A percentile compares a stretch with the other conserved stretches of the same genome.
Conservation (phyloP, 2,888 invertebrate species). For the Pyrrhia umbra region DNA sequence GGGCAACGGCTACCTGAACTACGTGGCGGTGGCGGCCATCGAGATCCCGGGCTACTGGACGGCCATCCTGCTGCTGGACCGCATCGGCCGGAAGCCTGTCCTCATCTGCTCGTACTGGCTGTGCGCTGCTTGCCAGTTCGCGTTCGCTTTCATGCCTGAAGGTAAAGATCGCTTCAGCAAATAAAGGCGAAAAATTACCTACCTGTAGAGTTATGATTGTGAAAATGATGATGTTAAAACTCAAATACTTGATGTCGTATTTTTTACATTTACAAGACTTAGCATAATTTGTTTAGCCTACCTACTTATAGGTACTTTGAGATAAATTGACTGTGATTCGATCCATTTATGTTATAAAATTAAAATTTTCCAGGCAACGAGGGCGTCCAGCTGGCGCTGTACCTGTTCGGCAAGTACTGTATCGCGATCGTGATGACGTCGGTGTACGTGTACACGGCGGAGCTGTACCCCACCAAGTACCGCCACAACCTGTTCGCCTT, state of each 20-base stretch:
- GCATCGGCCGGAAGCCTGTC: conserved; percentile 91
- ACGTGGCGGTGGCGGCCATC: conserved; percentile 91
- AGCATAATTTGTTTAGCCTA: too few relatives aligned
- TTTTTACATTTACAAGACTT: too few relatives aligned
- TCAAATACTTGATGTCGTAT: too few relatives aligned
- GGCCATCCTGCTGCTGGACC: conserved; percentile 91
- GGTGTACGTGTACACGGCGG: conserved; percentile 92
- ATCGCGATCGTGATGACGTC: conserved; percentile 92
- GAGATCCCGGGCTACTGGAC: conserved; percentile 94
- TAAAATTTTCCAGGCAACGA: conserved; percentile 69
- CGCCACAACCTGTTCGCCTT: conserved; percentile 92
- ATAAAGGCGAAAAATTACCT: too few relatives aligned
- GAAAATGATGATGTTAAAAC: too few relatives aligned
- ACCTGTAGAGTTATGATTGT: too few relatives aligned
- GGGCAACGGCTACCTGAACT: conserved; percentile 92
- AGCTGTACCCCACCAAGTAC: conserved; percentile 92
- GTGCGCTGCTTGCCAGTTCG: conserved; percentile 91
- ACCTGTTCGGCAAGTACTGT: conserved; percentile 92
- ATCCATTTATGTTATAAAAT: too few relatives aligned
- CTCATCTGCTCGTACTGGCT: conserved; percentile 91
- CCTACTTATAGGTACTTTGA: too few relatives aligned
- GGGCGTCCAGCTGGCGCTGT: conserved; percentile 85
- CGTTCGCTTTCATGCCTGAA: conserved; percentile 90
- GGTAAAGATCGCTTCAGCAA: conserved; percentile 74
- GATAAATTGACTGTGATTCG: too few relatives aligned